These are phyloP conservation scores for Deilephila elpenor DNA, from an alignment of 2,888 invertebrate species.

Conservation along the genomic window DNA sequence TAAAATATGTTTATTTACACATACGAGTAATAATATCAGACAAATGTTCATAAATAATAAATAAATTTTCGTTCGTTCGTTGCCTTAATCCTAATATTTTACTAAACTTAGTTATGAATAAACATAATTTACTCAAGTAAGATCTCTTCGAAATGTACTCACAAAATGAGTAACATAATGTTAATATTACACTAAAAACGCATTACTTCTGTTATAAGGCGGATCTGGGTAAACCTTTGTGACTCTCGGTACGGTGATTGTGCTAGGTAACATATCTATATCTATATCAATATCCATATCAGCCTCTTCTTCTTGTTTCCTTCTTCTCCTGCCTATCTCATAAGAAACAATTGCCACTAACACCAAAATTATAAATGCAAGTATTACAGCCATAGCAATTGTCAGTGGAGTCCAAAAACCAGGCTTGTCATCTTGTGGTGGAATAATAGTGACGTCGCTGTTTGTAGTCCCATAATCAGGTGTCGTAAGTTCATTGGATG, in stretches of 20 bases:
- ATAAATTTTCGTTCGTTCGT: background rate
- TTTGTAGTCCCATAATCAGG: background rate
- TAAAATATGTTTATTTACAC: constrained; percentile 21
- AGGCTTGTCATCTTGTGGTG: constrained; percentile 1
- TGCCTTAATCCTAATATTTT: background rate
- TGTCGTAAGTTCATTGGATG: background rate
- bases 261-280: constrained; percentile 45
- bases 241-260: constrained; percentile 52
- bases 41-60: background rate
- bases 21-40: constrained; percentile 31
- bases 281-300: constrained; percentile 43
- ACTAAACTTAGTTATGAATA: constrained; percentile 20
- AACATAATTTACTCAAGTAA: constrained; percentile 20
- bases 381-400: constrained; percentile 46
- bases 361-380: constrained; percentile 43
- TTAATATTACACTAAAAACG: constrained; percentile 33
- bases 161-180: background rate
- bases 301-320: constrained; percentile 33
- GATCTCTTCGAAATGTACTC: constrained; percentile 25
- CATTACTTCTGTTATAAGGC: constrained; percentile 34
- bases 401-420: constrained; percentile 54
- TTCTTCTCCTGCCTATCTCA: constrained; percentile 49
- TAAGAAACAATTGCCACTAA: constrained; percentile 47
- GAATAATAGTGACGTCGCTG: constrained; percentile 13
- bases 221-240: constrained; percentile 44